A percentile compares a stretch with the other conserved stretches of the same genome.
These are phyloP conservation scores for Thamnophis elegans DNA, from an alignment of 2,797 vertebrate genomes.

Conservation along the genomic window DNA sequence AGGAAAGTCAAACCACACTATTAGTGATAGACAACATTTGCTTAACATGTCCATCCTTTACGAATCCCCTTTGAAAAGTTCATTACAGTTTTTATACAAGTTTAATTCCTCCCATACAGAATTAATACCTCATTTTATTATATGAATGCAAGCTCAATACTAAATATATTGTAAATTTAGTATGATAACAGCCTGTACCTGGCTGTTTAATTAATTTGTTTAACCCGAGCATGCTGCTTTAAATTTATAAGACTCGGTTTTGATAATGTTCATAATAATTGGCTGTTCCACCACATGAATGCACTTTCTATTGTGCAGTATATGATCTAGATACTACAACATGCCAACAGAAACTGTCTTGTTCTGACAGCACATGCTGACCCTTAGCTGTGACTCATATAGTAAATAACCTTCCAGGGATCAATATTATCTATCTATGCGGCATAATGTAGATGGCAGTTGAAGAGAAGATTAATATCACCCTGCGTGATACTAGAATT, in stretches of 20 bases:
- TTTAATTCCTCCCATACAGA: slow-evolving; percentile 67
- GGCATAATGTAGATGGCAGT: not conserved
- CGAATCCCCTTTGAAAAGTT: slow-evolving; percentile 60
- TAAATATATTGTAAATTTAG: slow-evolving; percentile 57
- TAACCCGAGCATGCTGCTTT: slow-evolving; percentile 63
- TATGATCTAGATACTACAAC: slow-evolving; percentile 28
- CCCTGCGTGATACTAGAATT: not conserved
- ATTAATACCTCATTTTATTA: slow-evolving; percentile 70
- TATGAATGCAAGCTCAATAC: slow-evolving; percentile 60
- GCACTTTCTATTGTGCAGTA: slow-evolving; percentile 41
- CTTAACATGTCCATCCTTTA: slow-evolving; percentile 60
- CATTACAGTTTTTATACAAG: slow-evolving; percentile 67
- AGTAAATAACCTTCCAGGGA: slow-evolving; percentile 25
- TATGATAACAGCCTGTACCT: slow-evolving; percentile 61
- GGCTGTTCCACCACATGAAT: slow-evolving; percentile 44
- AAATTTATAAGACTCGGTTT: slow-evolving; percentile 66
- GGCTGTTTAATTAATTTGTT: slow-evolving; percentile 70
- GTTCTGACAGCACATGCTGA: slow-evolving; percentile 24
- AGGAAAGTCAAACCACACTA: slow-evolving; percentile 36
- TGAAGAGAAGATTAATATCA: not conserved
- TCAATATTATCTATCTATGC: slow-evolving; percentile 18
- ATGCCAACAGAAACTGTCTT: not conserved
- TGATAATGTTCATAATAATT: slow-evolving; percentile 63
- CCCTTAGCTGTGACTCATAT: slow-evolving; percentile 27
- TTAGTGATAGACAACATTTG: slow-evolving; percentile 61